Percentiles rank a stretch among this genome's conserved stretches.
These are phyloP conservation scores for Amblyjoppa fuscipennis DNA, from an alignment of 2,888 invertebrate genomes.

Conservation along the genomic window DNA sequence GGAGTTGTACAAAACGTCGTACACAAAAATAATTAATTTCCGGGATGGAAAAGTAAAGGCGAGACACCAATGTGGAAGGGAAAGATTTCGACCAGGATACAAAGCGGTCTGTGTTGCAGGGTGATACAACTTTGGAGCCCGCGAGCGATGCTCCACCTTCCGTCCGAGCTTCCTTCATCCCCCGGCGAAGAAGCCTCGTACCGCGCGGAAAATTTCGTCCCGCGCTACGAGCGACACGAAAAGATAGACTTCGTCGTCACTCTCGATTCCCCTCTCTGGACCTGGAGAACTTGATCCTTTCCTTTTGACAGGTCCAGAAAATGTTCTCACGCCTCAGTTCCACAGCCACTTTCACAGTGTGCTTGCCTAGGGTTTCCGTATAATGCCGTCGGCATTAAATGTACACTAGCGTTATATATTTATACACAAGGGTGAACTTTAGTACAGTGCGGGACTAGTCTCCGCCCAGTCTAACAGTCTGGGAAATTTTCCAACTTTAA, in stretches of 20 bases:
- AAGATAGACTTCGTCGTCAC: constrained; percentile 38
- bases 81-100: constrained; percentile 39
- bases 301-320: constrained; percentile 47
- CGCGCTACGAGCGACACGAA: constrained; percentile 1
- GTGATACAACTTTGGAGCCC: constrained; percentile 37
- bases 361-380: constrained; percentile 26
- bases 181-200: not conserved
- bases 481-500: constrained; percentile 78
- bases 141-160: constrained; percentile 25
- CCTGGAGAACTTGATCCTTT: constrained; percentile 30
- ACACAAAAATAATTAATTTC: constrained; percentile 27
- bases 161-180: constrained; percentile 22
- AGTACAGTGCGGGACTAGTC: not conserved
- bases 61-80: not conserved
- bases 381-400: constrained; percentile 31
- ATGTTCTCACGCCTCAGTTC: constrained; percentile 52
- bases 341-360: constrained; percentile 28
- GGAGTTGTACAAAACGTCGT: not conserved
- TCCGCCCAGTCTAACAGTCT: constrained; percentile 66
- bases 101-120: constrained; percentile 22
- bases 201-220: constrained; percentile 26
- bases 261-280: constrained; percentile 28
- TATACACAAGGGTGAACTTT: constrained; percentile 11
- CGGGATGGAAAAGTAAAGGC: not conserved
- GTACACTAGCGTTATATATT: constrained; percentile 27